phyloP scores from a whole-genome alignment of 2,888 invertebrate genomes.

The Blomia tropicalis region DNA sequence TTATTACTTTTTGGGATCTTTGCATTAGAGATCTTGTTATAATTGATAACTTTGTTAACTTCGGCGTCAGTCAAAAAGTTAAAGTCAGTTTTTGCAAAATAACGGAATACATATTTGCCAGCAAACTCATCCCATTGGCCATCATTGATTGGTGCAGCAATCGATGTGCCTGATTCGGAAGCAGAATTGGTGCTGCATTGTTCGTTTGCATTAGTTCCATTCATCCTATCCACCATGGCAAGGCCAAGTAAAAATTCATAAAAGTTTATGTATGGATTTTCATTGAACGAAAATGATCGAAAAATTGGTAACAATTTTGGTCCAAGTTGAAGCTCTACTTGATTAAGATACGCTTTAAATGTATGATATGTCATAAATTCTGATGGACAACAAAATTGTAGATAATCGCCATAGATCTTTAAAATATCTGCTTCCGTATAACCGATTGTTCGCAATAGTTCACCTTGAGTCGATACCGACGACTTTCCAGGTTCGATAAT shows the following conservation, averaged over 20 bases:
- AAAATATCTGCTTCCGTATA: not conserved
- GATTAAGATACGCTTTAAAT: slow-evolving; percentile 12
- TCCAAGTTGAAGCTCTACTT: not conserved
- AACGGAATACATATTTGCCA: too few species aligned
- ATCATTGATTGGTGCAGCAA: too few species aligned
- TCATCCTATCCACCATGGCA: slow-evolving; percentile 39
- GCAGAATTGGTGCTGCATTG: too few species aligned
- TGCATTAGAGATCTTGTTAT: too few species aligned
- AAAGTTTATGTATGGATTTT: slow-evolving; percentile 18
- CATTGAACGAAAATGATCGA: slow-evolving; percentile 16
- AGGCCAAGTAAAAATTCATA: slow-evolving; percentile 45
- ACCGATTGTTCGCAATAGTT: not conserved
- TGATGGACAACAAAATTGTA: slow-evolving; percentile 21
- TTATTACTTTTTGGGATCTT: too few species aligned
- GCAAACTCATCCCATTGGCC: too few species aligned
- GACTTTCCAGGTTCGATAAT: too few species aligned
- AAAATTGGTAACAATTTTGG: slow-evolving; percentile 2
- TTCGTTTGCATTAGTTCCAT: too few species aligned
- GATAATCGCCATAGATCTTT: slow-evolving; percentile 19
- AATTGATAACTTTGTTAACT: too few species aligned
- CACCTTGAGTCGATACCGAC: not conserved
- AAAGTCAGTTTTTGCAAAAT: too few species aligned
- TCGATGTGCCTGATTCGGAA: too few species aligned
- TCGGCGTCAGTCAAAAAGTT: too few species aligned
- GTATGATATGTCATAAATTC: slow-evolving; percentile 1